Conservation (phyloP, 2,888 invertebrate genomes). For the Mycalesis mineus region DNA sequence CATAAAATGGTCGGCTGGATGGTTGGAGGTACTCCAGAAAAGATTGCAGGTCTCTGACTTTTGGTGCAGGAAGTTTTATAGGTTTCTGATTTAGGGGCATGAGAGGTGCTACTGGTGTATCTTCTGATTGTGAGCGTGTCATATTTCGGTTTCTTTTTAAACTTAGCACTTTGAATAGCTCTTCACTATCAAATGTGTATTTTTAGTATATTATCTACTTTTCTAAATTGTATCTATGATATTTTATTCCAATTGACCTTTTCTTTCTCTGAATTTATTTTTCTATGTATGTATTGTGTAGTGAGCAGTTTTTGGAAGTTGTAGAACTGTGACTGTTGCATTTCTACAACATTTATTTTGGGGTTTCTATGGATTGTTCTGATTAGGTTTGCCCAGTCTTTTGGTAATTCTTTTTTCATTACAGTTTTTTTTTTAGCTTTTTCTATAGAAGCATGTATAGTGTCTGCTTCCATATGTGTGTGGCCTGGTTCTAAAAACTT, state of each 20-base stretch:
- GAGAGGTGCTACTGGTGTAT: not conserved
- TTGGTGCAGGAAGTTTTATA: not conserved
- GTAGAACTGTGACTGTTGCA: constrained; percentile 19
- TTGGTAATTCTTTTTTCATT: constrained; percentile 25
- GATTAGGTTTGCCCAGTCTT: constrained; percentile 25
- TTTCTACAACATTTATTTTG: constrained; percentile 24
- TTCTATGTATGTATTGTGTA: constrained; percentile 20
- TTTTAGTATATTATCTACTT: constrained; percentile 3
- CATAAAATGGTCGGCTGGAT: not conserved
- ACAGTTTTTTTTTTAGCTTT: constrained; percentile 23
- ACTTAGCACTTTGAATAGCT: not conserved
- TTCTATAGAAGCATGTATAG: constrained; percentile 24
- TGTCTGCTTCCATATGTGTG: constrained; percentile 25
- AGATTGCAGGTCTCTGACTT: not conserved
- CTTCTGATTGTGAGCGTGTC: not conserved
- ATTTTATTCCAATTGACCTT: constrained; percentile 22
- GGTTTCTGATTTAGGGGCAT: not conserved
- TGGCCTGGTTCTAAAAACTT: constrained; percentile 23
- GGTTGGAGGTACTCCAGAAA: not conserved
- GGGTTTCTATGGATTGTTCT: constrained; percentile 23
- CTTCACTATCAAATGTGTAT: not conserved
- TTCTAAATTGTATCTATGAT: constrained; percentile 13
- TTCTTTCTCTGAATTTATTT: constrained; percentile 21
- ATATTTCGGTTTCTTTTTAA: not conserved
- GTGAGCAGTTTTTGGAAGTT: constrained; percentile 22